Evolutionary conservation across 2,113 vertebrate genomes (phyloP), one percentile per base, ranked within the genome.

Genomic region (Aspidoscelis tigris): DNA sequence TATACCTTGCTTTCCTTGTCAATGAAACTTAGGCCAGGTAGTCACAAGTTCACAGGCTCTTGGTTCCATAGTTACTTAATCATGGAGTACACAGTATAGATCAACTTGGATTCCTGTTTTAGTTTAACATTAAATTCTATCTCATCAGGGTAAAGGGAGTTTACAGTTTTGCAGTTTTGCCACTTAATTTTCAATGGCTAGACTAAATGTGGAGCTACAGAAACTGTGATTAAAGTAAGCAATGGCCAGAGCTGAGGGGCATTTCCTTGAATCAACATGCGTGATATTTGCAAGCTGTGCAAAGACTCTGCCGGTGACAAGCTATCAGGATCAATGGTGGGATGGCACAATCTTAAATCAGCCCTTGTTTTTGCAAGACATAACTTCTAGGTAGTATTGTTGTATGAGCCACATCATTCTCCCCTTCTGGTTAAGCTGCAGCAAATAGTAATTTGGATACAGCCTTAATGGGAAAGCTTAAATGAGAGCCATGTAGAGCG

Each of bases 401-500:
- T 66, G 7, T 26, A 12, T 16, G 14, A 22, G 44, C 73, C 8
- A 83, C 47, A n/a, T 79, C n/a, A 74, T 79, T 43, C 68, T 41
- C 33, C 20, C 39, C 7, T 79, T 73, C 53, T 22, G 66, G 41
- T 55, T 72, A 65, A 73, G 39, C 18, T 61, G 18, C 5, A 64
- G 21, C 9, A 71, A 71, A 44, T 3, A 43, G 41, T 26, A 3
- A 39, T 11, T 53, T 43, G 55, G 50, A 65, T 83, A 12, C 26
- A 68, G 72, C 8, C 66, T 84, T 24, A 0, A 58, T 76, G 0
- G 39, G 0, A 33, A 77, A 5, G 0, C 55, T 50, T 75, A 75
- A 43, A 10, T 64, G 53, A n/a, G 8, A 12, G 65, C n/a, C 66
- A 0, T 18, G 1, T 0, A 0, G 18, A 61, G 66, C 68, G 50